A percentile compares a stretch with the other conserved stretches of the same genome.
Conservation (phyloP, 2,888 invertebrate species). For the Melieria omissa region DNA sequence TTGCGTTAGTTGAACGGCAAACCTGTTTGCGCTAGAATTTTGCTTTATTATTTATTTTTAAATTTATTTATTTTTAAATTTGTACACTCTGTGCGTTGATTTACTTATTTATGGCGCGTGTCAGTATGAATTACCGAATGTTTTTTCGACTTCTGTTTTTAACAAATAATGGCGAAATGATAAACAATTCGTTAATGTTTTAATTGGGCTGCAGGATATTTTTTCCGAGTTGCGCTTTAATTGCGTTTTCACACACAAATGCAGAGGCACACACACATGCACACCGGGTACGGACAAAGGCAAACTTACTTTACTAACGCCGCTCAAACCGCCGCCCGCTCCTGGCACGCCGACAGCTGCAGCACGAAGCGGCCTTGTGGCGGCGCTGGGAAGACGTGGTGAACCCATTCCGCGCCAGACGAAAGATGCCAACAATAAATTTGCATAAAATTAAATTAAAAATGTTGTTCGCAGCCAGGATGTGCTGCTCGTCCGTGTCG, state of each 20-base stretch:
- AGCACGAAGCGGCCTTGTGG: not conserved
- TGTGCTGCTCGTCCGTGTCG: not conserved
- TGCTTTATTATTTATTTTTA: too few relatives aligned
- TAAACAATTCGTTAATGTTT: constrained; percentile 26
- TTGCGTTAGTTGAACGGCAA: too few relatives aligned
- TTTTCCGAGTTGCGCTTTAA: constrained; percentile 19
- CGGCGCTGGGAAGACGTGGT: not conserved
- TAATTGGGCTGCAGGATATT: constrained; percentile 23
- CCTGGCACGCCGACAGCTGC: not conserved
- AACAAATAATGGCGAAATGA: not conserved
- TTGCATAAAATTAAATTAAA: constrained; percentile 30
- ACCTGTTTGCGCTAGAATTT: too few relatives aligned
- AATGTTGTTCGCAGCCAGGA: constrained; percentile 4
- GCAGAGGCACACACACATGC: too few relatives aligned
- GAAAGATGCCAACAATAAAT: constrained; percentile 25
- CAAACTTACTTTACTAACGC: not conserved
- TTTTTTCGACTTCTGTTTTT: too few relatives aligned
- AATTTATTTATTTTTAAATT: too few relatives aligned
- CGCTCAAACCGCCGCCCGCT: not conserved
- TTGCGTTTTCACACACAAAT: not conserved
- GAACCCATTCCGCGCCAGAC: not conserved
- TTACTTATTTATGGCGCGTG: too few relatives aligned
- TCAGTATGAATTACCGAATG: too few relatives aligned
- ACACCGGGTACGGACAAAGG: not conserved
- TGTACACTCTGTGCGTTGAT: too few relatives aligned